A percentile compares a stretch with the other conserved stretches of the same genome.
phyloP scores from a whole-genome alignment of 92 coral and sea anemone genomes.

The Bergia sp. region DNA sequence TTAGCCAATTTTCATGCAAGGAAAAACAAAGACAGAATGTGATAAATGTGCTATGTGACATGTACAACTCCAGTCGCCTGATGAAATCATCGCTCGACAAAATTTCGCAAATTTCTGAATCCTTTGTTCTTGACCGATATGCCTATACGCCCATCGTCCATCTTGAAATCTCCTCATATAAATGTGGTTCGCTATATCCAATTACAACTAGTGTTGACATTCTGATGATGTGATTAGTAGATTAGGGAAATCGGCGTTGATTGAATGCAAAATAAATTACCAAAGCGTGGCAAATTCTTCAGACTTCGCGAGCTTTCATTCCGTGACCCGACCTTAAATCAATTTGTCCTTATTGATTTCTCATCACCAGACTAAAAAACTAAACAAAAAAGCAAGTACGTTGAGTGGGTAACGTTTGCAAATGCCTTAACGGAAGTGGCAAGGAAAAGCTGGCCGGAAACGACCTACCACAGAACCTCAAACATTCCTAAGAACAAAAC shows the following conservation, averaged over 20 bases:
- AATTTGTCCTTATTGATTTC: conserved; percentile 34
- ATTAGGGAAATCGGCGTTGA: conserved; percentile 39
- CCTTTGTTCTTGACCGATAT: too few relatives aligned
- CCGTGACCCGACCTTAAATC: conserved; percentile 32
- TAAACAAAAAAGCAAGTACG: conserved; percentile 15
- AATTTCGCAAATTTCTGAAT: too few relatives aligned
- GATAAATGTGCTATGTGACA: too few relatives aligned
- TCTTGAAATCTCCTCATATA: not conserved
- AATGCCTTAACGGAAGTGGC: conserved; percentile 26
- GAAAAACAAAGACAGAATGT: too few relatives aligned
- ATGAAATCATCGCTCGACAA: too few relatives aligned
- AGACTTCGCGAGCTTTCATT: not conserved
- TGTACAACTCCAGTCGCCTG: too few relatives aligned
- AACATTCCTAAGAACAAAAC: conserved; percentile 35
- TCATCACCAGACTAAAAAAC: conserved; percentile 9
- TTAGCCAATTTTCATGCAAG: too few relatives aligned
- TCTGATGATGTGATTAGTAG: conserved; percentile 20
- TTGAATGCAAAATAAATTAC: conserved; percentile 29
- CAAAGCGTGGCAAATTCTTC: not conserved
- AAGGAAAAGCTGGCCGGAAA: conserved; percentile 26
- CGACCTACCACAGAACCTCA: conserved; percentile 35
- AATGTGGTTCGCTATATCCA: conserved; percentile 14
- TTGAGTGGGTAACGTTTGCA: conserved; percentile 4
- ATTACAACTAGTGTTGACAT: conserved; percentile 38
- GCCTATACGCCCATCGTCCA: too few relatives aligned